Conservation (phyloP, 37 sponge, comb jelly and placozoan species). For the Mnemiopsis leidyi region DNA sequence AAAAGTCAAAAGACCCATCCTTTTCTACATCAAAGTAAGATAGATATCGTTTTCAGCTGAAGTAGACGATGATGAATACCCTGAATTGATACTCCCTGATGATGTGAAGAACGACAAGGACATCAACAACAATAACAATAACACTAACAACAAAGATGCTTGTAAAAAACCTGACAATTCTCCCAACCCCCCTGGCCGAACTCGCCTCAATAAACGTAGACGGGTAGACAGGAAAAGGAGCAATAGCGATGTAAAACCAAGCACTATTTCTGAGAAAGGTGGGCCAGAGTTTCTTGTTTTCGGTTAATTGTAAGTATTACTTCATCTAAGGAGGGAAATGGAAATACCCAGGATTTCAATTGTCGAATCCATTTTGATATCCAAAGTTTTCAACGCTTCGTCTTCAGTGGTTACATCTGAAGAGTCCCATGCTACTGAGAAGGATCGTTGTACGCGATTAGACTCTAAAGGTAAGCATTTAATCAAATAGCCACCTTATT, state of each 20-base stretch:
- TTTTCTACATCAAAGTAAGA: too few relatives aligned
- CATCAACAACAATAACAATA: too few relatives aligned
- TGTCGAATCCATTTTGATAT: too few relatives aligned
- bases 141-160: too few relatives aligned
- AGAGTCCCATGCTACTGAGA: neutral
- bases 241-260: neutral
- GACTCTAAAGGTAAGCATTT: neutral
- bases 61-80: constrained; percentile 11
- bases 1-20: too few relatives aligned
- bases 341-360: too few relatives aligned
- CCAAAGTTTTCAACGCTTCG: too few relatives aligned
- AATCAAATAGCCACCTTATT: neutral
- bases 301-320: too few relatives aligned
- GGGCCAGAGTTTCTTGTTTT: too few relatives aligned
- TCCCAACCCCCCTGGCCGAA: neutral
- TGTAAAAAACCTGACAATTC: too few relatives aligned
- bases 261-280: too few relatives aligned
- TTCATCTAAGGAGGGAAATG: too few relatives aligned
- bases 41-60: constrained; percentile 21
- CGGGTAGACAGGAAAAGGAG: neutral
- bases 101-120: neutral
- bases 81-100: neutral
- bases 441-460: neutral
- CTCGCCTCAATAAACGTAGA: neutral
- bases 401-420: neutral